Percentiles rank a stretch among this genome's conserved stretches.
These are phyloP conservation scores for Clamator glandarius DNA, from an alignment of 2,797 vertebrate species.

Conservation along the genomic window DNA sequence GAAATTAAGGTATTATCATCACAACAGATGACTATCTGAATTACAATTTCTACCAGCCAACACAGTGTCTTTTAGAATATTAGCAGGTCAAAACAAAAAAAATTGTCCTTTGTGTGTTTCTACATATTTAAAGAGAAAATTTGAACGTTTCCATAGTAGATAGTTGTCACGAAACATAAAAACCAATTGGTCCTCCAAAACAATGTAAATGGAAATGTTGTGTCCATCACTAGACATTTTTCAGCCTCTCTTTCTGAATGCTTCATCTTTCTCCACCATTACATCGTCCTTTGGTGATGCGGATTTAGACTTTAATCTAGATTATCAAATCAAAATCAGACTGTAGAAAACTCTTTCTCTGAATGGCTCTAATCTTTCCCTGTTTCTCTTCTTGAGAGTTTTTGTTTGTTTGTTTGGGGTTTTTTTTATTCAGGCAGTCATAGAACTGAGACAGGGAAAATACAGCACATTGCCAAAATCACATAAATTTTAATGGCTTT, in stretches of 20 bases:
- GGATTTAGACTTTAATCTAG: neutral
- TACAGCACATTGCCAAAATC: conserved; percentile 58
- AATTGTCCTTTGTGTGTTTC: neutral
- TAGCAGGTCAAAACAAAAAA: neutral
- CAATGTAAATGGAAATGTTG: neutral
- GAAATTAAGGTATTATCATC: neutral
- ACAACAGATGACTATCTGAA: neutral
- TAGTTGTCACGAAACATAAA: neutral
- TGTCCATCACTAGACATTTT: neutral
- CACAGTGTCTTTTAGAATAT: neutral
- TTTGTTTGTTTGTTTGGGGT: neutral
- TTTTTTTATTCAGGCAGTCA: neutral
- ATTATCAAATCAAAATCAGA: neutral
- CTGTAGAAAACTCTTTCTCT: neutral
- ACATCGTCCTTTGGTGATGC: neutral
- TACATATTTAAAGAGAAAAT: neutral
- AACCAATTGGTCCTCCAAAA: neutral
- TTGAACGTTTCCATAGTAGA: neutral
- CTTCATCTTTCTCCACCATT: neutral
- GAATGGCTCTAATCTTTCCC: neutral
- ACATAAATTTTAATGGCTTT: conserved; percentile 69
- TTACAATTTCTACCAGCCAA: neutral
- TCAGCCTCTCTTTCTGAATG: neutral
- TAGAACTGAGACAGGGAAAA: conserved; percentile 47
- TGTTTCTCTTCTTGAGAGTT: neutral